Percentiles rank a stretch among this genome's conserved stretches.
phyloP scores from a whole-genome alignment of 2,888 invertebrate species.

The Trichacis sp. region DNA sequence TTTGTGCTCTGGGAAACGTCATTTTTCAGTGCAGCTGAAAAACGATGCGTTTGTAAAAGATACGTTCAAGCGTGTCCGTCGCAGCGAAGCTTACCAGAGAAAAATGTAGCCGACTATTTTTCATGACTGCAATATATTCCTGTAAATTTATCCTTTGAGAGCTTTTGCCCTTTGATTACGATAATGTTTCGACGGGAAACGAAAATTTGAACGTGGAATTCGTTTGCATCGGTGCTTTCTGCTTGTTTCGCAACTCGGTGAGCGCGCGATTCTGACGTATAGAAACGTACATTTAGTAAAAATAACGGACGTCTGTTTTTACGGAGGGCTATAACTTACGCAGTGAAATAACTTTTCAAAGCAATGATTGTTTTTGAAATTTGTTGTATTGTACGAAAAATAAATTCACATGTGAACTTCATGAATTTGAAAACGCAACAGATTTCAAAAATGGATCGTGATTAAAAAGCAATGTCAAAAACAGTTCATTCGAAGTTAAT shows the following conservation, averaged over 20 bases:
- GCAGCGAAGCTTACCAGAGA: neutral
- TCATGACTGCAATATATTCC: neutral
- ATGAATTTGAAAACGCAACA: no score
- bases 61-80: neutral
- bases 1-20: neutral
- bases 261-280: neutral
- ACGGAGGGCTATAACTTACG: no score
- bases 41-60: neutral
- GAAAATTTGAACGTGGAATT: neutral
- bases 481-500: no score
- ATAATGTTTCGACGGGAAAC: neutral
- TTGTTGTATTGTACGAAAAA: no score
- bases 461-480: no score
- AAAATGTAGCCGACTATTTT: neutral
- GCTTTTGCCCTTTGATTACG: neutral
- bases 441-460: no score
- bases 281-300: no score
- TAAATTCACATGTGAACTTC: no score
- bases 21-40: neutral
- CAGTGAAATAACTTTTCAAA: no score
- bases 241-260: neutral
- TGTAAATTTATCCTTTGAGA: neutral
- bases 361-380: no score
- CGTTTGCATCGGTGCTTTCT: neutral
- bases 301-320: no score